Base-by-base conservation (phyloP, 2,797 vertebrate genomes). In the Thaleichthys pacificus region DNA sequence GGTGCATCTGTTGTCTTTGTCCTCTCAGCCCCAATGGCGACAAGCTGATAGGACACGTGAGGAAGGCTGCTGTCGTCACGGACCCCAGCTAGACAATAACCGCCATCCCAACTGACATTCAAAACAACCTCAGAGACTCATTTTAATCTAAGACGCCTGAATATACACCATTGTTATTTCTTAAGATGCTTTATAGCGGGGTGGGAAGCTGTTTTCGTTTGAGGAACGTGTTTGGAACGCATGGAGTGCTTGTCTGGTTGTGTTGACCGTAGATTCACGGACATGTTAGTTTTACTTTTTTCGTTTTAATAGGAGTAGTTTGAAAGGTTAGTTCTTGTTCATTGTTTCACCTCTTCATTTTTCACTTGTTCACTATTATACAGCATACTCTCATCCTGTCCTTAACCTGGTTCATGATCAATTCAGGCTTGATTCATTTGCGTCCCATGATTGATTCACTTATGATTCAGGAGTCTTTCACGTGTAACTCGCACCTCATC, bases 11-110 rank as follows among this genome's bases (percentile, higher is more conserved):
- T 88, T 92, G 90, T 88, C 84, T 92, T 91, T 91, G 90, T 91
- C 89, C 90, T 91, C 83, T 87, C 90, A 92, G 90, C 90, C 91
- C 88, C 87, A 90, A 89, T 89, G 89, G 88, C 88, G 89, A 87
- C 88, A 90, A 88, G 87, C 77, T 91, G 91, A 91, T 90, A 92
- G 89, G 91, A 92, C 90, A 89, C 89, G 89, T 89, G 90, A 92
- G 88, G 91, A 89, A 89, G 90, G 91, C 90, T 92, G 90, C 91
- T 90, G 90, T 89, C 90, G 90, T 84, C 90, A 91, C 74, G 89
- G 91, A 92, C 82, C 87, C 88, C 86, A 88, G 88, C 88, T 92
- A 92, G 89, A 89, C 88, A 91, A 85, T 91, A 92, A 91, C 91
- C 89, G 91, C 80, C 91, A 89, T 86, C 90, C 82, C 88, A 91